Evolutionary conservation across 2,113 vertebrate species (phyloP).

Genomic region (Cathartes aura): DNA sequence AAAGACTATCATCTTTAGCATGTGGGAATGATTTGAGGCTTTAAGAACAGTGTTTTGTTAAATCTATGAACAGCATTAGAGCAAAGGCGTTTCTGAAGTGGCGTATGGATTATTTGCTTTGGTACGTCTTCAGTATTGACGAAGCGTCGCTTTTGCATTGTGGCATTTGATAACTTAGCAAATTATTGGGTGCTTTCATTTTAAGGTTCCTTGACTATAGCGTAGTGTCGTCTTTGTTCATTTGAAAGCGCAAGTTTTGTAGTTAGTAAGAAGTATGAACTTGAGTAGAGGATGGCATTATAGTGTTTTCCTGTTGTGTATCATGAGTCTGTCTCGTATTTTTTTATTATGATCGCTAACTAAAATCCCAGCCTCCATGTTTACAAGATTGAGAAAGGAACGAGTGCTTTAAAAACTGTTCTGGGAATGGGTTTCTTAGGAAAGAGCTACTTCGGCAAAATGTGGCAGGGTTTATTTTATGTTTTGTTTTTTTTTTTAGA

Average conservation of each 20-base stretch:
- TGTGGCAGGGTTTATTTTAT: background rate
- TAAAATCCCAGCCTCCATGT: background rate
- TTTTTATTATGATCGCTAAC: background rate
- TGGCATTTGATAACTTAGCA: background rate
- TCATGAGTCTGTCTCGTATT: background rate
- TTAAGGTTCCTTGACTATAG: background rate
- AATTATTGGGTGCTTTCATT: background rate
- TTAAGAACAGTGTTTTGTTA: background rate
- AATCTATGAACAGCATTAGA: background rate
- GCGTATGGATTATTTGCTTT: background rate
- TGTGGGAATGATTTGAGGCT: conserved; percentile 20
- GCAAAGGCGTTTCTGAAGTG: background rate
- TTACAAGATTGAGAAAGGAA: background rate
- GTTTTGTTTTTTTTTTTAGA: background rate
- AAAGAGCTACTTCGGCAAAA: background rate
- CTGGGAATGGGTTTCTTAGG: background rate
- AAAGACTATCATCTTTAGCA: background rate
- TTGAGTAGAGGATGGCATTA: background rate
- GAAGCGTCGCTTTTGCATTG: rapidly evolving
- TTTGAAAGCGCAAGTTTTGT: background rate
- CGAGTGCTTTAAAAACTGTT: background rate
- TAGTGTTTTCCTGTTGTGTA: background rate
- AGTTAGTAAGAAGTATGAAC: background rate
- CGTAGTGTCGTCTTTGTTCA: rapidly evolving
- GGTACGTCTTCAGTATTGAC: rapidly evolving